Base-by-base conservation (phyloP, 1,140 invertebrate genomes). In the Drosophila burlai region DNA sequence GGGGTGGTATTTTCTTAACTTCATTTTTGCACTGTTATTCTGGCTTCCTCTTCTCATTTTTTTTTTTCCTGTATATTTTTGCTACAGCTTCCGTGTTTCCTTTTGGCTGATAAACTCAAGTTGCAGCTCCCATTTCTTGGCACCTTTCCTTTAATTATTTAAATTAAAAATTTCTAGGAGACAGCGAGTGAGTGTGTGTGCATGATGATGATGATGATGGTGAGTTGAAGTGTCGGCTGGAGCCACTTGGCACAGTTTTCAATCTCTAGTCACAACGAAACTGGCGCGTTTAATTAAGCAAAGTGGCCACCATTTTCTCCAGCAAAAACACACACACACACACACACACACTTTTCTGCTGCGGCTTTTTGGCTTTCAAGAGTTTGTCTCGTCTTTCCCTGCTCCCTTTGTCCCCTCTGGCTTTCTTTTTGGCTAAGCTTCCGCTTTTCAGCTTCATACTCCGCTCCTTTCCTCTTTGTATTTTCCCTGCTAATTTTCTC, bases 201-300 rank as follows among this genome's bases (percentile, higher is more conserved):
- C 15, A n/a, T 29, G 26, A 5, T 49, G 47, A n/a, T 50, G 26
- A 10, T 49, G 47, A 49, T 50, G 47, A 10, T 50, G 58, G 34
- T 43, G 58, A 50, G 42, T 49, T 80, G 63, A 76, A 81, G 75
- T 67, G 75, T 63, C 38, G 71, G 36, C 65, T 57, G 50, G 47
- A 71, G 80, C 66, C 78, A 90, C 84, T 89, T 89, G 84, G 84
- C 84, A 89, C 63, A 90, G 69, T 89, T 89, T 90, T 84, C 85
- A 84, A 87, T 89, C 85, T 79, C 68, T 80, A 60, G 66, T 43
- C 64, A 76, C 79, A 71, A 79, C 58, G 58, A 61, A 77, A 83
- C 76, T 78, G 77, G 76, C 77, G 81, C 85, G 85, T 89, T 89
- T 89, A 89, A 89, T 89, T 89, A 89, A 89, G 84, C 85, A 89